Base-by-base conservation (phyloP, 1,140 invertebrate genomes). In the Gryon sp. region DNA sequence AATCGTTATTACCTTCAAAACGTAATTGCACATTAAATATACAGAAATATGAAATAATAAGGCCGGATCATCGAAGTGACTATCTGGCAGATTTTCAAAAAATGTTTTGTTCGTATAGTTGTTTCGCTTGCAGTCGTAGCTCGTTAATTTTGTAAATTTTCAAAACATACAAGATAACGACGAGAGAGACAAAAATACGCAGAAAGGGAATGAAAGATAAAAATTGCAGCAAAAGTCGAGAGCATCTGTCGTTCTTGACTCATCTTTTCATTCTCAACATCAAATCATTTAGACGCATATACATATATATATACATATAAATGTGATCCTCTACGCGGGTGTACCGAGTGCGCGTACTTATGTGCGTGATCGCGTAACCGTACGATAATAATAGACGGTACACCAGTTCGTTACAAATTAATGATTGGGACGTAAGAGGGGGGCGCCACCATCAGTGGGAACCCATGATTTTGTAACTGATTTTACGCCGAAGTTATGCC, bases 341-440 rank as follows among this genome's bases (percentile, higher is more conserved):
- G 62, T 57, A 40, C 40, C 48, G 12, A 36, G 28, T 36, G 30
- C 52, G 52, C 24, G n/a, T n/a, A n/a, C n/a, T 53, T 66, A 57
- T 65, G 66, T 70, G 66, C 79, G 78, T 80, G 78, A 81, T 83
- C 84, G 79, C 76, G 76, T 83, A 84, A 84, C 76, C 68, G 76
- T 81, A 83, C 66, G 78, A 82, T 84, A 85, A 83, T 84, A 84
- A 82, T 78, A 84, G 80, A 63, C 82, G 82, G 80, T n/a, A n/a
- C 80, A 80, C 82, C 73, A 69, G 82, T 85, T 86, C 80, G 83
- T 86, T 85, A 85, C 79, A 84, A 86, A 86, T 86, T 86, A 86
- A 86, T 86, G 83, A 86, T 83, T 82, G 80, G 78, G 65, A 59
- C 55, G 70, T 69, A 73, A 57, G 78, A 76, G 74, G 66, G 69